Evolutionary conservation across 2,113 vertebrate genomes (phyloP), one percentile per base, ranked within the genome.

Genomic region (Tor tambroides): DNA sequence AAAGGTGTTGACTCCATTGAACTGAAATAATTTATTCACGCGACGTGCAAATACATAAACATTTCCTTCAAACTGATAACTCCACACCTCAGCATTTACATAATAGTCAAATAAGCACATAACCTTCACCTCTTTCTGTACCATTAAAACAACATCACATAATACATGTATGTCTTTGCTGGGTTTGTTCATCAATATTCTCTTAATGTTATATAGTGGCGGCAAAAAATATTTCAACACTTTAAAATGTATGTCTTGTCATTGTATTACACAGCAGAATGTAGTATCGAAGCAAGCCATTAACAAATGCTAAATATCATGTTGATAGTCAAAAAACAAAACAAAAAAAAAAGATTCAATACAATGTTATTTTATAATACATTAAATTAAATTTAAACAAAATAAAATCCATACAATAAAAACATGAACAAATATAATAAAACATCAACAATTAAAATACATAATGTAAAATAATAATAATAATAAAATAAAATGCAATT

Each of bases 41-140:
- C 41, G 28, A 43, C 4, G 21, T 41, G 79, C 35, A 63, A 23
- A 79, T 79, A 79, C 32, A 63, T 38, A 17, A 80, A 87, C 76
- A 80, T 63, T 84, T 86, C 35, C 85, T 54, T 30, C 63, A 71
- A 54, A 56, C 8, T 63, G 56, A 80, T 26, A 28, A 38, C 5
- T 49, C 4, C 1, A 26, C 51, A 38, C 38, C 35, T 51, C 65
- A 30, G 30, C 35, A 43, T 80, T 80, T 26, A 65, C 38, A 74
- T 80, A 6, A 41, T 49, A 71, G 28, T 56, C 69, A 79, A 51
- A 41, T 65, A 51, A 77, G 51, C 28, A 9, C 30, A 21, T 51
- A 28, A n/a, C 69, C 15, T 49, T 51, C 2, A 41, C 12, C 8
- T 69, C 51, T 8, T 17, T 26, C 46, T 38, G 11, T 21, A 30